These are phyloP conservation scores for Pollimyrus isidori DNA, from an alignment of 2,113 vertebrate genomes.

Conservation along the genomic window DNA sequence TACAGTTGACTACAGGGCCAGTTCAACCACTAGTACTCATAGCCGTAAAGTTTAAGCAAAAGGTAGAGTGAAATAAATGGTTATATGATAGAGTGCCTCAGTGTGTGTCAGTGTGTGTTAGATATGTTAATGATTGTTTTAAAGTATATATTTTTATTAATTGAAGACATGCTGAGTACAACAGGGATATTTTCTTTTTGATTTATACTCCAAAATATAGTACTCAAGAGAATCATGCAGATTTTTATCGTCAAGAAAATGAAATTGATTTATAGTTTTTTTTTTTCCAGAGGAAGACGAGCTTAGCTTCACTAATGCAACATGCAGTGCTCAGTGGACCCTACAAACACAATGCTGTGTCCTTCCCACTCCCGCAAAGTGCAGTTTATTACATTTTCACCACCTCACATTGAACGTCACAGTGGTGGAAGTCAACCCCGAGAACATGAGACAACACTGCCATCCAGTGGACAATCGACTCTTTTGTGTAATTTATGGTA, in stretches of 20 bases:
- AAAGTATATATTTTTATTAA: not conserved
- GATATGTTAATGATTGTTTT: not conserved
- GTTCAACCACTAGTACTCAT: not conserved
- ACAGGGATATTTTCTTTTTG: not conserved
- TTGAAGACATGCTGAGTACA: slow-evolving; percentile 1
- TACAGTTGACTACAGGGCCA: not conserved
- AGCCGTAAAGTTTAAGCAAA: not conserved
- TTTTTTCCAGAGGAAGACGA: not conserved
- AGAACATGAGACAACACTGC: not conserved
- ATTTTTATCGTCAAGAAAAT: slow-evolving; percentile 8
- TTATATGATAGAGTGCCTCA: not conserved
- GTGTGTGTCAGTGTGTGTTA: not conserved
- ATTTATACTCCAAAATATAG: not conserved
- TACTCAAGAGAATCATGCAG: not conserved
- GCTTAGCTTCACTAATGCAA: slow-evolving; percentile 1
- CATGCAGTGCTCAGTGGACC: slow-evolving; percentile 17
- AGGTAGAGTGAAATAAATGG: not conserved
- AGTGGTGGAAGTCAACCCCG: not conserved
- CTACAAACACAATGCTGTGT: slow-evolving; percentile 14
- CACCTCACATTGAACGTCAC: not conserved
- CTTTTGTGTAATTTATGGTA: not conserved
- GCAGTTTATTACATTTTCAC: not conserved
- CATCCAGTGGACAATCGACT: not conserved
- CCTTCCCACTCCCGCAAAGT: not conserved
- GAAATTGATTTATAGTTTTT: slow-evolving; percentile 1